Percentiles rank a stretch among this genome's conserved stretches.
Conservation (phyloP, 2,888 invertebrate genomes). For the Mamestra brassicae region DNA sequence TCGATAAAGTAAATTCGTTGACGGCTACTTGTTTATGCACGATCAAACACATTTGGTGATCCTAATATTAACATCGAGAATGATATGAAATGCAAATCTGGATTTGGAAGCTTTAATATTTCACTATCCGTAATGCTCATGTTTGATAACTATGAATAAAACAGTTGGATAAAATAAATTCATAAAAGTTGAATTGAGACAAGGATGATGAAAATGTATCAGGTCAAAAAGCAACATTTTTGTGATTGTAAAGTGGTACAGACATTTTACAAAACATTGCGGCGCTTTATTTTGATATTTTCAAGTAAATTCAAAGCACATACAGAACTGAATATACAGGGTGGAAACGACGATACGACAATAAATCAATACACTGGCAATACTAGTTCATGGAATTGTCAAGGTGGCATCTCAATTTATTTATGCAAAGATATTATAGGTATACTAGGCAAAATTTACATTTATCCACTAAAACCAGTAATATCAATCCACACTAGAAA, state of each 20-base stretch:
- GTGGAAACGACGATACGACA: too few species aligned
- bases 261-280: background rate
- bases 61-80: background rate
- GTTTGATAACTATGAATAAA: slow-evolving; percentile 30
- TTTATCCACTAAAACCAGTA: too few species aligned
- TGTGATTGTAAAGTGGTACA: background rate
- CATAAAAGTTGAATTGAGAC: slow-evolving; percentile 4
- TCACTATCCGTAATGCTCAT: slow-evolving; percentile 5
- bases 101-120: slow-evolving; percentile 28
- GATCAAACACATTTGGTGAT: slow-evolving; percentile 6
- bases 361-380: too few species aligned
- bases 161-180: slow-evolving; percentile 11
- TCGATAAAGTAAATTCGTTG: slow-evolving; percentile 15
- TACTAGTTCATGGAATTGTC: too few species aligned
- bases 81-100: slow-evolving; percentile 29
- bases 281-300: background rate
- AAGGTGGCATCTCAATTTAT: too few species aligned
- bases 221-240: background rate
- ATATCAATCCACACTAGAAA: too few species aligned
- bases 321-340: too few species aligned
- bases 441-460: too few species aligned
- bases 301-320: background rate
- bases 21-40: background rate
- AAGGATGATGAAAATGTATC: background rate
- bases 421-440: too few species aligned